These are phyloP conservation scores for Bombus superbus DNA, from an alignment of 1,140 invertebrate species.

Conservation along the genomic window DNA sequence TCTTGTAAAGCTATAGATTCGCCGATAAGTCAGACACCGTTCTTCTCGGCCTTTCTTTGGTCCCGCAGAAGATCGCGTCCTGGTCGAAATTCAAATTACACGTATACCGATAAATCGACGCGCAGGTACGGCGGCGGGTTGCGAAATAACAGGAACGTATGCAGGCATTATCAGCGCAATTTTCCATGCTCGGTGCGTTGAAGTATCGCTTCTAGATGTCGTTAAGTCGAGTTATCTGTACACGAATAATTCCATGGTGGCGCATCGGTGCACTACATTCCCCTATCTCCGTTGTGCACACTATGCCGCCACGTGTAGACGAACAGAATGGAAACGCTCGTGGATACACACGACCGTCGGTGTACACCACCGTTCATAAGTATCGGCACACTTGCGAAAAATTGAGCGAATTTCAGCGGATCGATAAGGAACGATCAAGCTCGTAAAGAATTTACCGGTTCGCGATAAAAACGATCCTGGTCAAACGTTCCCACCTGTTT, in stretches of 20 bases:
- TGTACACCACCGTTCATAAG: neutral
- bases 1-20: too few relatives aligned
- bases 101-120: neutral
- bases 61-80: neutral
- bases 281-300: conserved; percentile 50
- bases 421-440: neutral
- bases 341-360: neutral
- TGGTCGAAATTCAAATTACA: neutral
- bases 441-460: too few relatives aligned
- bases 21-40: too few relatives aligned
- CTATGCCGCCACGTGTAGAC: neutral
- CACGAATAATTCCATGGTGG: conserved; percentile 49
- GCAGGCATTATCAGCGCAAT: conserved; percentile 50
- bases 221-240: conserved; percentile 62
- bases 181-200: conserved; percentile 45
- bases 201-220: conserved; percentile 56
- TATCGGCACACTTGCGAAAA: neutral
- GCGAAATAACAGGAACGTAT: conserved; percentile 32
- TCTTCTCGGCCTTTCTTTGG: too few relatives aligned
- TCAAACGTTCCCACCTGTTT: too few relatives aligned
- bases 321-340: neutral
- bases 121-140: too few relatives aligned
- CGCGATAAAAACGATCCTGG: too few relatives aligned
- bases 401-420: neutral
- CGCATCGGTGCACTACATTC: conserved; percentile 46